Conservation (phyloP, 2,113 vertebrate genomes). For the Dromiciops gliroides region DNA sequence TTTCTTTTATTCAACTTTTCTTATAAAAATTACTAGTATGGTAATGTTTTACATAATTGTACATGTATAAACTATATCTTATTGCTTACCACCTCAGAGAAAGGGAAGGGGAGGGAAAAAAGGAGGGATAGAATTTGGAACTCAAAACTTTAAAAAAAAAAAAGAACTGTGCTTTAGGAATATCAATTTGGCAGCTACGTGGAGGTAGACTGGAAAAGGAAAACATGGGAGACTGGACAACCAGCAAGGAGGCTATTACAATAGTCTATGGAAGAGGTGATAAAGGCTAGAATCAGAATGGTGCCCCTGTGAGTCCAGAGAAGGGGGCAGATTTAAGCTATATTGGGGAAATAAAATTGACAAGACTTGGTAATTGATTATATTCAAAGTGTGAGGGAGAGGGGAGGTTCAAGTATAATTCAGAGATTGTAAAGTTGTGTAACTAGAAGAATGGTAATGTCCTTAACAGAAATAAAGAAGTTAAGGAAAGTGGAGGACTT, state of each 20-base stretch:
- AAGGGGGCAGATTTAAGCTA: not conserved
- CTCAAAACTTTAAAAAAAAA: too few species aligned
- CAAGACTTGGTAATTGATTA: not conserved
- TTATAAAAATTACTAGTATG: too few species aligned
- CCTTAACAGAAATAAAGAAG: not conserved
- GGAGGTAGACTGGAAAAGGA: not conserved
- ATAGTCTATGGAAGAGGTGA: not conserved
- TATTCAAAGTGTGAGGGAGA: not conserved
- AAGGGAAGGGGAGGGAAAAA: too few species aligned
- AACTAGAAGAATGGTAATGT: not conserved
- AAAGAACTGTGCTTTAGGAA: not conserved
- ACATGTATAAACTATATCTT: too few species aligned
- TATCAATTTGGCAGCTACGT: not conserved
- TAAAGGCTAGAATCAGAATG: not conserved
- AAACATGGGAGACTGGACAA: not conserved
- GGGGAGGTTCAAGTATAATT: not conserved
- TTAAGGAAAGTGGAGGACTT: not conserved
- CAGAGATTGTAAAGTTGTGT: not conserved
- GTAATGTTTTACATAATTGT: too few species aligned
- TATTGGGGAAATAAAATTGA: not conserved
- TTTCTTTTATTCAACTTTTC: too few species aligned
- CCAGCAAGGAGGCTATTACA: not conserved
- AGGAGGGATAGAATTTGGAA: too few species aligned
- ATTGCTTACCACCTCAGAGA: too few species aligned
- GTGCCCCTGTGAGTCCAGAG: not conserved